Conservation (phyloP, 2,113 vertebrate species). For the Microtus pennsylvanicus region DNA sequence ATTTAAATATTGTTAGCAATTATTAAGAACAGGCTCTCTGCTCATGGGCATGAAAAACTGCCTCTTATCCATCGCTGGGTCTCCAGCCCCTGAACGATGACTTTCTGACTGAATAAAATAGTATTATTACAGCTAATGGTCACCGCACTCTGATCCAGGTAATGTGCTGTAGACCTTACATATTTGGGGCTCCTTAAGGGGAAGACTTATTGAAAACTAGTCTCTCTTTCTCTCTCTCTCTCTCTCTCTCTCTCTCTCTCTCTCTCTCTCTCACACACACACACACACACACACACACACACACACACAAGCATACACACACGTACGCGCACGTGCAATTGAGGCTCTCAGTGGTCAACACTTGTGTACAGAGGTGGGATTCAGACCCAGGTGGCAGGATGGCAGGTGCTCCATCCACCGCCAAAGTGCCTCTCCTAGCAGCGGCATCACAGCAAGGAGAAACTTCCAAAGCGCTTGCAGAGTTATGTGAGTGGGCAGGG, state of each 20-base stretch:
- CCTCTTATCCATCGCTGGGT: neutral
- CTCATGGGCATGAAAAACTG: neutral
- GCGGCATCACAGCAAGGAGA: neutral
- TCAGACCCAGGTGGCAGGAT: neutral
- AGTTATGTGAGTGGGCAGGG: slow-evolving; percentile 5
- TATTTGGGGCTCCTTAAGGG: neutral
- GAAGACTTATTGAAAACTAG: neutral
- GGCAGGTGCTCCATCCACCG: neutral
- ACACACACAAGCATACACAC: neutral
- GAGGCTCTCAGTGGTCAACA: neutral
- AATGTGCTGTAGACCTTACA: neutral
- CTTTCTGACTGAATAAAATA: neutral
- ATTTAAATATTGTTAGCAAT: slow-evolving; percentile 41
- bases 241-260: neutral
- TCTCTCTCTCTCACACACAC: neutral
- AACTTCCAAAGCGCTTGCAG: neutral
- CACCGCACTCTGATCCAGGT: neutral
- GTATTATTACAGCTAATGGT: neutral
- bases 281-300: neutral
- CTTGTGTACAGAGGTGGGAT: neutral
- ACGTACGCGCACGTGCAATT: neutral
- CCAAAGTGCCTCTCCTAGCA: neutral
- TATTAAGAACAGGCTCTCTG: slow-evolving; percentile 43
- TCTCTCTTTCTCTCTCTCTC: neutral
- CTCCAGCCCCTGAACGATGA: neutral